Conservation (phyloP, 2,797 vertebrate species). For the Sebastiscus tertius region DNA sequence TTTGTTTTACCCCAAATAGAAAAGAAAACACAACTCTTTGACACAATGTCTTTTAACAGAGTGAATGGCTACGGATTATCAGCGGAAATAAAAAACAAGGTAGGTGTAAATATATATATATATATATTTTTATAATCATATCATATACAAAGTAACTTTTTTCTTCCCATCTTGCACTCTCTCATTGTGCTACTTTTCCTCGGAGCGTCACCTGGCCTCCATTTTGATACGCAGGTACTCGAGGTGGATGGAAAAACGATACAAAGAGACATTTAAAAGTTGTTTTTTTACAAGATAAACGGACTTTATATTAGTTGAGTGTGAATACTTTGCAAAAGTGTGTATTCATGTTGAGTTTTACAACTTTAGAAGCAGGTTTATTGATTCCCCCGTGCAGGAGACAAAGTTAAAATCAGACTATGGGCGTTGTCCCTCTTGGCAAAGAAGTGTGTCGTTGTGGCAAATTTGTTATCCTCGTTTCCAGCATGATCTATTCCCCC, state of each 20-base stretch:
- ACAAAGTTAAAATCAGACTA: slow-evolving; percentile 19
- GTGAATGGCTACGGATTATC: slow-evolving; percentile 82
- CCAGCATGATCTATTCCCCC: background rate
- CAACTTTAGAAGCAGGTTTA: background rate
- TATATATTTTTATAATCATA: background rate
- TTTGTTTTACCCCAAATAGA: background rate
- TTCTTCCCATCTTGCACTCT: no score
- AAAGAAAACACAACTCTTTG: background rate
- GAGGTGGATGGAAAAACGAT: background rate
- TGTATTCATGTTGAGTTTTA: rapidly evolving
- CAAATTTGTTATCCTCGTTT: slow-evolving; percentile 30
- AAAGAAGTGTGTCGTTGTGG: slow-evolving; percentile 60
- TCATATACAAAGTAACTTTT: slow-evolving; percentile 9
- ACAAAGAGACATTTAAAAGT: background rate
- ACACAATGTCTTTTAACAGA: slow-evolving; percentile 80
- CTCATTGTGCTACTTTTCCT: background rate
- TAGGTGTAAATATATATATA: slow-evolving; percentile 30
- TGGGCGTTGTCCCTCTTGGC: slow-evolving; percentile 73
- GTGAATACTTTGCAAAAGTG: rapidly evolving
- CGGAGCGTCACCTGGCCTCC: slow-evolving; percentile 59
- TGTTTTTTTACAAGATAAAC: background rate
- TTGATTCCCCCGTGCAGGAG: background rate
- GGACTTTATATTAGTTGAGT: rapidly evolving
- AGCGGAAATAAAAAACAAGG: slow-evolving; percentile 84
- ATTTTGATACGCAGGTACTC: slow-evolving; percentile 48